Evolutionary conservation across 2,113 vertebrate species (phyloP).

Genomic region (Sula dactylatra): DNA sequence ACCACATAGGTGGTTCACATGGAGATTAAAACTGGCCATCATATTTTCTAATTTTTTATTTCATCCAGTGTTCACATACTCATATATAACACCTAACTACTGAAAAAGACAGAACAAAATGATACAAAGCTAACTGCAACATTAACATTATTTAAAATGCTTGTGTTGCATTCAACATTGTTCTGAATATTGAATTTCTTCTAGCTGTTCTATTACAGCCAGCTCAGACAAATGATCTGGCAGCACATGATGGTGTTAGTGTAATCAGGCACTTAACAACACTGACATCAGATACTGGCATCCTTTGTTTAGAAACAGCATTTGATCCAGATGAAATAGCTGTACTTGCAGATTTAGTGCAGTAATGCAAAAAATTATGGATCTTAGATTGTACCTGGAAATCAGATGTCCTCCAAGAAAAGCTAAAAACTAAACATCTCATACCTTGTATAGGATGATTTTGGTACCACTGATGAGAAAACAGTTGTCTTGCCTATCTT

Average conservation of each 20-base stretch:
- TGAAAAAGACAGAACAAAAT: neutral
- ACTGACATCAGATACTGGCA: slow-evolving; percentile 16
- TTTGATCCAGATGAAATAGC: slow-evolving; percentile 21
- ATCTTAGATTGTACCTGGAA: neutral
- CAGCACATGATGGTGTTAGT: neutral
- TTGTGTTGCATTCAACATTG: neutral
- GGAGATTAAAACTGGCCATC: neutral
- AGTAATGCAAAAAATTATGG: slow-evolving; percentile 9
- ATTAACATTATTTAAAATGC: slow-evolving; percentile 10
- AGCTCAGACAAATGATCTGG: slow-evolving; percentile 1
- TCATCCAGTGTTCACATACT: neutral
- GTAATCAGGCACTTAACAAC: slow-evolving; percentile 57
- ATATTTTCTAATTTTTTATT: neutral
- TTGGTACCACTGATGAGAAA: neutral
- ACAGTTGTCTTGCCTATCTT: neutral
- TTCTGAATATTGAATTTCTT: slow-evolving; percentile 43
- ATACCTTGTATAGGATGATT: neutral
- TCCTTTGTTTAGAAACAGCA: slow-evolving; percentile 58
- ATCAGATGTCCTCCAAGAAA: neutral
- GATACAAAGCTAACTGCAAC: neutral
- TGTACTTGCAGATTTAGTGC: slow-evolving; percentile 27
- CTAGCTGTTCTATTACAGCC: neutral
- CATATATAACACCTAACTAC: neutral
- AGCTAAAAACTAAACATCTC: neutral
- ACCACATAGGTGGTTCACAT: neutral